Percentiles rank a stretch among this genome's conserved stretches.
Conservation (phyloP, 2,888 invertebrate species). For the Lasioglossum morio region DNA sequence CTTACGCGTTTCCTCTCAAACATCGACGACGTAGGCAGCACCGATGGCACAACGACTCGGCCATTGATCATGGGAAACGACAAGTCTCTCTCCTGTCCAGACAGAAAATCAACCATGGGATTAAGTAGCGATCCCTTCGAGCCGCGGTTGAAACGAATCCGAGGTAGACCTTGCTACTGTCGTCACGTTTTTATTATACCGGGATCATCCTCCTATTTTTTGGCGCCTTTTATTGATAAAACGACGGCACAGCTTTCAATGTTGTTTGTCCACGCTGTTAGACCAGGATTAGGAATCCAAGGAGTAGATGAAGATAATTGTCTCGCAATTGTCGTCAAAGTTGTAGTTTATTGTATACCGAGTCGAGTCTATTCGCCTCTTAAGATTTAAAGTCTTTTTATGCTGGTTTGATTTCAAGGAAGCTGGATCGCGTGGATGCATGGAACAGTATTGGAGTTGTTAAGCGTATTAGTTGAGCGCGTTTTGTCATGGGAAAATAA, state of each 20-base stretch:
- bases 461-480: not conserved
- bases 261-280: not conserved
- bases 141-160: not conserved
- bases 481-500: not conserved
- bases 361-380: too few species aligned
- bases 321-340: too few species aligned
- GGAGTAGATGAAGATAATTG: not conserved
- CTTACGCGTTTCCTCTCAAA: conserved; percentile 84
- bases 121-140: conserved; percentile 31
- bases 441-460: not conserved
- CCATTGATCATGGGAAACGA: conserved; percentile 73
- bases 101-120: conserved; percentile 38
- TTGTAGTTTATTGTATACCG: too few species aligned
- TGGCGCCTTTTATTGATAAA: not conserved
- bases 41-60: conserved; percentile 63
- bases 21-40: conserved; percentile 72
- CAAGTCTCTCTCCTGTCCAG: conserved; percentile 45
- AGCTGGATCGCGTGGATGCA: too few species aligned
- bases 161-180: not conserved
- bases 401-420: too few species aligned
- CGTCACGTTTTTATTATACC: not conserved
- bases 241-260: not conserved
- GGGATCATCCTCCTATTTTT: not conserved
- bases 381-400: too few species aligned
- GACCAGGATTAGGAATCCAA: not conserved